Evolutionary conservation across 2,113 vertebrate species (phyloP).

Genomic region (Gavialis gangeticus): DNA sequence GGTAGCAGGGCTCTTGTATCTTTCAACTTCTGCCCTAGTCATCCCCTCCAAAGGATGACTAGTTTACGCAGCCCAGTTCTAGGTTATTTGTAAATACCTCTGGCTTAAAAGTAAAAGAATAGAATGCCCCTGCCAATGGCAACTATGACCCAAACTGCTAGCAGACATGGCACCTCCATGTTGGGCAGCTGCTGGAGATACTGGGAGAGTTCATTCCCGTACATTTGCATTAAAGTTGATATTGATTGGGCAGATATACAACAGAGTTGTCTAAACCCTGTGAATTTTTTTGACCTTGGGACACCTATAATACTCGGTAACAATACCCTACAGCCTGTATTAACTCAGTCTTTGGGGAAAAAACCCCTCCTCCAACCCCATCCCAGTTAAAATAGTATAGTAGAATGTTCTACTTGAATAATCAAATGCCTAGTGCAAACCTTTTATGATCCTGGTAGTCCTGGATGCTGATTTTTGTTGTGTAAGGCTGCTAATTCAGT

Average conservation of each 20-base stretch:
- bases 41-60: conserved; percentile 53
- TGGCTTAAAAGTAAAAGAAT: background rate
- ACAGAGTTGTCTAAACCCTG: background rate
- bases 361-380: background rate
- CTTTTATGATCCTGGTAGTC: accelerated
- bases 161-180: background rate
- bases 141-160: background rate
- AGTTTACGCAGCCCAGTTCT: conserved; percentile 9
- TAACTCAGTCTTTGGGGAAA: background rate
- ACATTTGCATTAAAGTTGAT: background rate
- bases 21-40: conserved; percentile 68
- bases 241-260: background rate
- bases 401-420: background rate
- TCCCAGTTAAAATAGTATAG: background rate
- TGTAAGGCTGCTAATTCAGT: background rate
- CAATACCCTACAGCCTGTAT: background rate
- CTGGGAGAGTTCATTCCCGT: background rate
- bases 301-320: background rate
- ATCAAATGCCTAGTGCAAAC: background rate
- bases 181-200: background rate
- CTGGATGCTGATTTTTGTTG: background rate
- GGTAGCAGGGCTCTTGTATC: conserved; percentile 77
- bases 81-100: background rate
- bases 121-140: background rate
- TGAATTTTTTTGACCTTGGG: background rate